Evolutionary conservation across 2,888 invertebrate species (phyloP).

Genomic region (Nymphalis urticae): DNA sequence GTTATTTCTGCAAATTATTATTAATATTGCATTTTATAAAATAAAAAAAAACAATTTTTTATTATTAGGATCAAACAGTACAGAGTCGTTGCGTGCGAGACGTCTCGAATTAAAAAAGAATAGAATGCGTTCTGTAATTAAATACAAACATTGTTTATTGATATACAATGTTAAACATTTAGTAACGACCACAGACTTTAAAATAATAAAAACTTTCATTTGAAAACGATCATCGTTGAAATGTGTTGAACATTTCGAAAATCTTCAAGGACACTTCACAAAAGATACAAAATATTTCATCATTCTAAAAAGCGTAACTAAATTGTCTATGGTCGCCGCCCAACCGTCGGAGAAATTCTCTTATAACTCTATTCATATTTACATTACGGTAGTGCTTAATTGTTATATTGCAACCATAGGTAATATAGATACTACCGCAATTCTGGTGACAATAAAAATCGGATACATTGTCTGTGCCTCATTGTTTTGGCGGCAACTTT

Average conservation of each 20-base stretch:
- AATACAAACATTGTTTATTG: background rate
- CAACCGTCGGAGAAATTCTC: conserved; percentile 50
- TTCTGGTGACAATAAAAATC: conserved; percentile 48
- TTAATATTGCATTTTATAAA: too few relatives aligned
- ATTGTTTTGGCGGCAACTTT: conserved; percentile 43
- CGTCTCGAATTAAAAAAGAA: too few relatives aligned
- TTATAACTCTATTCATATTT: conserved; percentile 54
- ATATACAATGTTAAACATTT: conserved; percentile 13
- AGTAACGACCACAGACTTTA: conserved; percentile 17
- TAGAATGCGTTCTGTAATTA: too few relatives aligned
- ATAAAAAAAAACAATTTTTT: too few relatives aligned
- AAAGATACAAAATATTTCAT: conserved; percentile 53
- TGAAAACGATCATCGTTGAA: conserved; percentile 2
- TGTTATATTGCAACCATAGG: conserved; percentile 63
- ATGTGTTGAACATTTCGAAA: conserved; percentile 8
- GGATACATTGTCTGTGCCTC: conserved; percentile 42
- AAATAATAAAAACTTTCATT: conserved; percentile 24
- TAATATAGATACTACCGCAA: conserved; percentile 66
- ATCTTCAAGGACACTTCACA: conserved; percentile 44
- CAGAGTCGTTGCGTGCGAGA: too few relatives aligned
- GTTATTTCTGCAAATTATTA: too few relatives aligned
- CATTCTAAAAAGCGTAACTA: conserved; percentile 43
- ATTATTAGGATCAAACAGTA: too few relatives aligned
- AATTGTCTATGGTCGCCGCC: conserved; percentile 43
- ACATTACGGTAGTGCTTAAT: conserved; percentile 71